Evolutionary conservation across 92 coral and sea anemone species (phyloP).

Genomic region (Zoanthus gigantus): DNA sequence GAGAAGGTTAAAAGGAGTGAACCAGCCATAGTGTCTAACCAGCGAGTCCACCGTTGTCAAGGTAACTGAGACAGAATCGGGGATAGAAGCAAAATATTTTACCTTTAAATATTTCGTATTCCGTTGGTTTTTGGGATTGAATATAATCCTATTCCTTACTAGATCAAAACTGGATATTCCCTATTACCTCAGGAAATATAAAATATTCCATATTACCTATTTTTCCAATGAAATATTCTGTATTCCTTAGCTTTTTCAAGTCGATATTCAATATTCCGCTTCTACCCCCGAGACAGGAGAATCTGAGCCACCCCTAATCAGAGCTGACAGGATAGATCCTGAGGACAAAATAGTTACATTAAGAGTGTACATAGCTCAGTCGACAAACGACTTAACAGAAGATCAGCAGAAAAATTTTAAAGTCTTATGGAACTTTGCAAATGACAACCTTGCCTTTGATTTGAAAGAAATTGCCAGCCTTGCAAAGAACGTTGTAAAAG

Average conservation of each 20-base stretch:
- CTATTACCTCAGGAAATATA: no score
- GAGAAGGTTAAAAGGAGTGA: slow-evolving; percentile 52
- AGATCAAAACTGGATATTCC: no score
- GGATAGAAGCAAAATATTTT: no score
- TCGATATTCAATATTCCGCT: no score
- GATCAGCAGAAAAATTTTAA: slow-evolving; percentile 48
- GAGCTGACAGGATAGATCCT: neutral
- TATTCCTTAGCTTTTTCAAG: no score
- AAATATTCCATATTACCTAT: no score
- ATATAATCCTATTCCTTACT: no score
- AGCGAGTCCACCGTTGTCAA: neutral
- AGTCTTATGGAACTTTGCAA: slow-evolving; percentile 51
- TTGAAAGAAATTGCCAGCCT: slow-evolving; percentile 26
- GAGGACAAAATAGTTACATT: slow-evolving; percentile 40
- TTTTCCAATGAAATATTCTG: no score
- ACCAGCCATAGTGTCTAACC: slow-evolving; percentile 1
- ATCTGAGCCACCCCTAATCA: neutral
- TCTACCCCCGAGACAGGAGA: neutral
- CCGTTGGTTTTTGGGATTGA: no score
- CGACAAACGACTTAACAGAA: neutral
- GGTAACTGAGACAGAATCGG: neutral
- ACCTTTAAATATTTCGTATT: no score
- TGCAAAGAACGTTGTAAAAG: slow-evolving; percentile 32
- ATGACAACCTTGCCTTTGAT: slow-evolving; percentile 52
- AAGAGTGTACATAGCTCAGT: slow-evolving; percentile 38